Evolutionary conservation across 2,888 invertebrate species (phyloP), one percentile per base, ranked within the genome.

Genomic region (Sphecodes monilicornis): DNA sequence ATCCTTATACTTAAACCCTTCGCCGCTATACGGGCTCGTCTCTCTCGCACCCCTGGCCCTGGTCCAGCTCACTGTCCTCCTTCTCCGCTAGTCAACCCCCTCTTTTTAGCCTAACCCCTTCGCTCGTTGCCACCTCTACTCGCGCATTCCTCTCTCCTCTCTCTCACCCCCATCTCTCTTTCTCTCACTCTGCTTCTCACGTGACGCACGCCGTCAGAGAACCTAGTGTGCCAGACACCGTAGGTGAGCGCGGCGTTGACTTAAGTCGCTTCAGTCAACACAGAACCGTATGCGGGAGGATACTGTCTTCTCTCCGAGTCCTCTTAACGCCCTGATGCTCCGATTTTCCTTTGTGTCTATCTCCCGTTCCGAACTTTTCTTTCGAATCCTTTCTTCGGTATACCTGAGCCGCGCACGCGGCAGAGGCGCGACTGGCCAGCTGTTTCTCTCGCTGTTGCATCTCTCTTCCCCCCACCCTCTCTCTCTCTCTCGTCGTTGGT

Each of bases 1-100:
- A 90, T 91, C 90, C 91, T 88, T 90, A 88, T 89, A 86, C 87
- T 89, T 87, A 80, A 90, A 91, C 89, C 90, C 90, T 88, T 90
- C 84, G 84, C 87, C 76, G 29, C 84, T 77, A 77, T 84, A 85
- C 88, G 77, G 72, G 68, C 39, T n/a, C 79, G 13, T 82, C 86
- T 82, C 85, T 32, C 81, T 85, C 80, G 10, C 76, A 66, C 69
- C 39, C 46, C 11, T 75, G 70, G 54, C 3, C 18, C 64, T 13
- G 32, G 64, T 32, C 64, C 32, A 32, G 64, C 18, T 64, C 29
- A 32, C 64, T 32, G 36, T 64, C 64, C 64, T 32, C 36, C 76
- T 26, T 4, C 74, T 70, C 70, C 66, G 22, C 66, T 39, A 22
- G 36, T 68, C 68, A n/a, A 22, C 39, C 68, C n/a, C 36, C 36